phyloP scores from a whole-genome alignment of 2,797 vertebrate species.

The Pseudochirops cupreus region DNA sequence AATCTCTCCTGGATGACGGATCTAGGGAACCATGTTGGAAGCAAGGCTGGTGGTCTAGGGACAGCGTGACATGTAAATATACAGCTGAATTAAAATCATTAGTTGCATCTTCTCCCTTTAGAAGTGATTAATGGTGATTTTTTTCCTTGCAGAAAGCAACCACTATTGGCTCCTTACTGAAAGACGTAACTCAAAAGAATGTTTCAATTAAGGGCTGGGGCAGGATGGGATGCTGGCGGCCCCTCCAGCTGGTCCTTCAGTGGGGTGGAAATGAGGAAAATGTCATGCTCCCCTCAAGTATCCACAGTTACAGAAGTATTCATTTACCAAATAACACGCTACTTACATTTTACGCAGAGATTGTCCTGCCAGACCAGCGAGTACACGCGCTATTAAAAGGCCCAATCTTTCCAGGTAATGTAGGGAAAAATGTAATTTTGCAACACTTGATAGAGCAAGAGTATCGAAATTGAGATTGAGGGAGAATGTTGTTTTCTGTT shows the following conservation, averaged over 20 bases:
- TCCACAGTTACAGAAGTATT: conserved; percentile 32
- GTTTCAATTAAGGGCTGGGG: neutral
- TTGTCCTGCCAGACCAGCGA: conserved; percentile 49
- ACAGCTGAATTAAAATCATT: neutral
- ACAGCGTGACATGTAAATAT: neutral
- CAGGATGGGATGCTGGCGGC: conserved; percentile 18
- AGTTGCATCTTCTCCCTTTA: neutral
- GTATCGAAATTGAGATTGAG: conserved; percentile 26
- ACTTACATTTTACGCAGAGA: conserved; percentile 53
- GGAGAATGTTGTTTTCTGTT: conserved; percentile 15
- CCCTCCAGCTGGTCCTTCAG: neutral
- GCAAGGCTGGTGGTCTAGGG: neutral
- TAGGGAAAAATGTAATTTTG: conserved; percentile 59
- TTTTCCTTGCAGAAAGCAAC: neutral
- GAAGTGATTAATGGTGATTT: neutral
- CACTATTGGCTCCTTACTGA: neutral
- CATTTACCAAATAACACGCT: conserved; percentile 56
- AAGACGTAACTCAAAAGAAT: neutral
- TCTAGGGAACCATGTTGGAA: neutral
- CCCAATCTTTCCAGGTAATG: conserved; percentile 63
- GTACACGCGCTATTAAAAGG: conserved; percentile 40
- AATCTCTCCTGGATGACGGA: neutral
- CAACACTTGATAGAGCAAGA: conserved; percentile 57
- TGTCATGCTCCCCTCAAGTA: conserved; percentile 20
- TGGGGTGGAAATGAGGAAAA: conserved; percentile 35